These are phyloP conservation scores for Sardinella longiceps DNA, from an alignment of 2,797 vertebrate species.

Conservation along the genomic window DNA sequence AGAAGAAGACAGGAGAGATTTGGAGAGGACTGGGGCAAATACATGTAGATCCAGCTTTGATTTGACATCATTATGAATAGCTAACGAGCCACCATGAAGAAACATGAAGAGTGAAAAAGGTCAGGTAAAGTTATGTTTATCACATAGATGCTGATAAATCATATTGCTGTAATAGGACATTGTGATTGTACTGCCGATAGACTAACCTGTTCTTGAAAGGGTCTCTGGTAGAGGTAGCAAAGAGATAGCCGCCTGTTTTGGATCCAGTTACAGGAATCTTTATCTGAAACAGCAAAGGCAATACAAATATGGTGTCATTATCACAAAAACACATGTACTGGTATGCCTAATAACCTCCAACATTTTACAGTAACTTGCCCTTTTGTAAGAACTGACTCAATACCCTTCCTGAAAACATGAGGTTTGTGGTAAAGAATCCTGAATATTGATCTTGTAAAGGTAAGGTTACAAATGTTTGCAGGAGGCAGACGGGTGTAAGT, in stretches of 20 bases:
- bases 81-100: neutral
- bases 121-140: neutral
- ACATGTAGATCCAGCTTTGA: neutral
- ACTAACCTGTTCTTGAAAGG: constrained; percentile 67
- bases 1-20: constrained; percentile 9
- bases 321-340: neutral
- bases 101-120: neutral
- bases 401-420: no score
- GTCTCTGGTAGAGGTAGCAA: constrained; percentile 72
- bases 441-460: no score
- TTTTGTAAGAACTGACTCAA: no score
- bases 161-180: constrained; percentile 16
- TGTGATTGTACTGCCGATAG: neutral
- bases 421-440: no score
- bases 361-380: no score
- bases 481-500: no score
- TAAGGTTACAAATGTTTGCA: no score
- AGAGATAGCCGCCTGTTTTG: constrained; percentile 76
- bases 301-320: neutral
- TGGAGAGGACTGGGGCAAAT: neutral
- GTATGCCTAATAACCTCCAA: neutral
- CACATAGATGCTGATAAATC: neutral
- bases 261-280: constrained; percentile 86
- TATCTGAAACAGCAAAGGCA: constrained; percentile 66
- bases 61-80: neutral